Evolutionary conservation across 2,888 invertebrate genomes (phyloP).

Genomic region (Dolichopus griseipennis): DNA sequence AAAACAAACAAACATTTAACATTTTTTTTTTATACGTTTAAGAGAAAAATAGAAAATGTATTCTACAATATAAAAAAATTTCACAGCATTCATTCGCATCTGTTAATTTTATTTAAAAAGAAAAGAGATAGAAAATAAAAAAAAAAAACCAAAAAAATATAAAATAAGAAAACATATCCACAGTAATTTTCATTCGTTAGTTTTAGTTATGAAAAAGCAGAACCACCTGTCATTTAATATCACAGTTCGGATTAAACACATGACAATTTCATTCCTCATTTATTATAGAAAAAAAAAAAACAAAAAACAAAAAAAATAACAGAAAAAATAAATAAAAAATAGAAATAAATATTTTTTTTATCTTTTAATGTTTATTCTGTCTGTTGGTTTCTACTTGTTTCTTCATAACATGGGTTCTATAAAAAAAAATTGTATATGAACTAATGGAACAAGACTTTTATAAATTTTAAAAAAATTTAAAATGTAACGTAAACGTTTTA

Average conservation of each 20-base stretch:
- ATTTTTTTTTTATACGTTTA: too few relatives aligned
- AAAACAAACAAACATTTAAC: too few relatives aligned
- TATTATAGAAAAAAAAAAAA: not conserved
- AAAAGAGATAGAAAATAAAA: not conserved
- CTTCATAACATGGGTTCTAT: not conserved
- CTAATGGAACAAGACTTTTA: too few relatives aligned
- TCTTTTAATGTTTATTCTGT: not conserved
- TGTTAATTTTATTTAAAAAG: not conserved
- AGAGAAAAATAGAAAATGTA: too few relatives aligned
- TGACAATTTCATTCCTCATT: conserved; percentile 4
- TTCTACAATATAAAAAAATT: not conserved
- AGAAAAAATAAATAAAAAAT: not conserved
- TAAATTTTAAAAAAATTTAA: too few relatives aligned
- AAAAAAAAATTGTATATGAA: too few relatives aligned
- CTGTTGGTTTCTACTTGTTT: not conserved
- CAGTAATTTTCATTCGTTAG: not conserved
- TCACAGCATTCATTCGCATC: not conserved
- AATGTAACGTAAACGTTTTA: too few relatives aligned
- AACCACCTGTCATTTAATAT: conserved; percentile 41
- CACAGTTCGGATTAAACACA: conserved; percentile 25
- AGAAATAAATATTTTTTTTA: not conserved
- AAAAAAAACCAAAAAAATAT: not conserved
- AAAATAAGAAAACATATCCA: not conserved
- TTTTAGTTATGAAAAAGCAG: conserved; percentile 14
- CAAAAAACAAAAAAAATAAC: not conserved